phyloP scores from a whole-genome alignment of 2,888 invertebrate genomes.

The Trissolcus brochymenae region DNA sequence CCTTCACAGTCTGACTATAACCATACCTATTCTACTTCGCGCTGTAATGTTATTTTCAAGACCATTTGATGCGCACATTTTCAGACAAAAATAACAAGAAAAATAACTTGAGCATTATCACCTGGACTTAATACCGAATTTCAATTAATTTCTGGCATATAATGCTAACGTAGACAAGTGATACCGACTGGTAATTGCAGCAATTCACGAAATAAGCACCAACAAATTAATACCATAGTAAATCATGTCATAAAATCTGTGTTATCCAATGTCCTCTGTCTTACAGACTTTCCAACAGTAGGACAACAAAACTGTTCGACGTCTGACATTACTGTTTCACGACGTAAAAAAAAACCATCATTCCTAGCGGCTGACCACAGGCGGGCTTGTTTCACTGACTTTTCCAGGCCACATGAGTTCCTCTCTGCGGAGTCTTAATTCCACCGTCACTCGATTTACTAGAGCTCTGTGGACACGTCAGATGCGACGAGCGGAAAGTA shows the following conservation, averaged over 20 bases:
- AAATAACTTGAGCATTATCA: constrained; percentile 5
- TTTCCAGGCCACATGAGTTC: constrained; percentile 37
- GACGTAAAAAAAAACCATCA: background rate
- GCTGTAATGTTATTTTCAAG: constrained; percentile 53
- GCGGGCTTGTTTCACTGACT: constrained; percentile 30
- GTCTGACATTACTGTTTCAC: background rate
- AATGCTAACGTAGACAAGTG: background rate
- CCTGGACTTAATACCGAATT: constrained; percentile 5
- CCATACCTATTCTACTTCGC: constrained; percentile 53
- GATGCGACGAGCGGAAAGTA: constrained; percentile 36
- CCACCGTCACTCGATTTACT: constrained; percentile 23
- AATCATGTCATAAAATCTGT: background rate
- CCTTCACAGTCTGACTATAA: constrained; percentile 52
- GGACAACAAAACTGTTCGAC: background rate
- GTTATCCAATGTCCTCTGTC: background rate
- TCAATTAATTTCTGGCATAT: constrained; percentile 32
- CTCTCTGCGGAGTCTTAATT: constrained; percentile 33
- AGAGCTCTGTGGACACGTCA: constrained; percentile 15
- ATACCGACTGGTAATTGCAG: background rate
- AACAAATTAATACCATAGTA: too few relatives aligned
- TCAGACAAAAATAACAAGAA: constrained; percentile 25
- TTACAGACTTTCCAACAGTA: background rate
- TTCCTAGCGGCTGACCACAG: constrained; percentile 30
- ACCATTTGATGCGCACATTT: constrained; percentile 48
- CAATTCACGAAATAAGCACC: too few relatives aligned